A percentile compares a stretch with the other conserved stretches of the same genome.
Conservation (phyloP, 1,140 invertebrate species). For the Drosophila erecta region DNA sequence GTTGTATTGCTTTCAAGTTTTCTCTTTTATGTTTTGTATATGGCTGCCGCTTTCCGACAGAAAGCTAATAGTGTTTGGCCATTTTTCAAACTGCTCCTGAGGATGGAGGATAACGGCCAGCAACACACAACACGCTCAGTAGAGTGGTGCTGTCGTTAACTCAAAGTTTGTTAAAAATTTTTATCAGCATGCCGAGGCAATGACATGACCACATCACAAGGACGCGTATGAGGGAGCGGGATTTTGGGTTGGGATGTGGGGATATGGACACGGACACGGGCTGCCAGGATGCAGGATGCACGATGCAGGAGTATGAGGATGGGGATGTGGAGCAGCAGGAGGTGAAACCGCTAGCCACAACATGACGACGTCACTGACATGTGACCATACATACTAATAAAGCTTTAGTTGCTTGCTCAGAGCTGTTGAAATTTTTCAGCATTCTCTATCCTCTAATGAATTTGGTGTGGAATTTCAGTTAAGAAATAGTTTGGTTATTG, state of each 20-base stretch:
- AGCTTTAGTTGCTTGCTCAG: slow-evolving; percentile 55
- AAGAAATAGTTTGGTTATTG: slow-evolving; percentile 44
- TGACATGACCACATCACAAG: slow-evolving; percentile 79
- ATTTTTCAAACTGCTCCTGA: slow-evolving; percentile 71
- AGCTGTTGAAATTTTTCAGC: slow-evolving; percentile 38
- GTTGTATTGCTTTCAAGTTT: slow-evolving; percentile 37
- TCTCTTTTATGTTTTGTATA: slow-evolving; percentile 14
- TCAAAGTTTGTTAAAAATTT: slow-evolving; percentile 80
- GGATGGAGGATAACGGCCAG: slow-evolving; percentile 27
- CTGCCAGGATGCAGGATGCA: slow-evolving; percentile 34
- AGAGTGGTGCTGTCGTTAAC: slow-evolving; percentile 67
- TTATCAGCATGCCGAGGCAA: slow-evolving; percentile 77
- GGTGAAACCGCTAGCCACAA: slow-evolving; percentile 54
- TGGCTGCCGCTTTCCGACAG: slow-evolving; percentile 38
- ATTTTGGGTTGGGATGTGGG: neutral
- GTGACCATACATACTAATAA: slow-evolving; percentile 77
- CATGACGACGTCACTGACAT: slow-evolving; percentile 60
- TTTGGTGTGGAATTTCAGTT: slow-evolving; percentile 36
- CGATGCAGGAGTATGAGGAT: slow-evolving; percentile 15
- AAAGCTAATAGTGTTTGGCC: slow-evolving; percentile 81
- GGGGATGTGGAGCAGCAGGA: slow-evolving; percentile 10
- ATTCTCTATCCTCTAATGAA: slow-evolving; percentile 38
- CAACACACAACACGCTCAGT: neutral
- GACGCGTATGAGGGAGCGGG: slow-evolving; percentile 20
- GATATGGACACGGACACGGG: slow-evolving; percentile 20